These are phyloP conservation scores for Takifugu rubripes DNA, from an alignment of 2,797 vertebrate genomes.

Conservation along the genomic window DNA sequence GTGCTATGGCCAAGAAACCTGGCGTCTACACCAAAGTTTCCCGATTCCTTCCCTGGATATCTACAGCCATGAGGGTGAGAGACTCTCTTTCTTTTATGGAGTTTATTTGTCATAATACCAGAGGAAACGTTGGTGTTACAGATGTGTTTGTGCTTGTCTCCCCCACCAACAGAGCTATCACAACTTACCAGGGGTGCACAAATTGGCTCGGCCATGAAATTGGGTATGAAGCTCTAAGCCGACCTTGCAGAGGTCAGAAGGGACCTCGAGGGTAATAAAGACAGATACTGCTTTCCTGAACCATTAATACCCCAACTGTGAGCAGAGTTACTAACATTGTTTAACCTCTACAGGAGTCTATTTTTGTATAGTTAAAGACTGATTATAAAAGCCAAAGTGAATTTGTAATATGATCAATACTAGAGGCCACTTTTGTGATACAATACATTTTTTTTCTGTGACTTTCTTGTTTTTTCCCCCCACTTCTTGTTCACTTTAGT, in stretches of 20 bases:
- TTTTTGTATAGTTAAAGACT: constrained; percentile 8
- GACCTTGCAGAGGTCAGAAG: constrained; percentile 10
- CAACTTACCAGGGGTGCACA: constrained; percentile 76
- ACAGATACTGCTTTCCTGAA: not conserved
- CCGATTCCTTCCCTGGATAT: constrained; percentile 88
- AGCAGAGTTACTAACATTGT: not conserved
- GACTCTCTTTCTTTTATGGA: no score
- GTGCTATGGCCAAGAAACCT: constrained; percentile 87
- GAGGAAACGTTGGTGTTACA: no score
- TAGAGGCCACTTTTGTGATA: constrained; percentile 6
- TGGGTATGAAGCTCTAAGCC: constrained; percentile 20
- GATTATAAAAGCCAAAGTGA: constrained; percentile 3
- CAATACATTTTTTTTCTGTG: constrained; percentile 7
- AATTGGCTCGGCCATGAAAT: constrained; percentile 76
- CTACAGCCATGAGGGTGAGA: constrained; percentile 84
- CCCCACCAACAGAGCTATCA: constrained; percentile 80
- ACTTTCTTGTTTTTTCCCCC: not conserved
- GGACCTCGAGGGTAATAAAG: not conserved
- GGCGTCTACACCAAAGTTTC: constrained; percentile 88
- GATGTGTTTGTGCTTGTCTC: no score
- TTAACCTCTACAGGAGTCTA: not conserved
- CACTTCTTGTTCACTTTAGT: not conserved
- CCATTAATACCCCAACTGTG: not conserved
- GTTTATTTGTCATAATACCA: no score
- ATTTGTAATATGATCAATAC: constrained; percentile 1